Evolutionary conservation across 2,113 vertebrate species (phyloP), one percentile per base, ranked within the genome.

Genomic region (Callopanchax toddi): DNA sequence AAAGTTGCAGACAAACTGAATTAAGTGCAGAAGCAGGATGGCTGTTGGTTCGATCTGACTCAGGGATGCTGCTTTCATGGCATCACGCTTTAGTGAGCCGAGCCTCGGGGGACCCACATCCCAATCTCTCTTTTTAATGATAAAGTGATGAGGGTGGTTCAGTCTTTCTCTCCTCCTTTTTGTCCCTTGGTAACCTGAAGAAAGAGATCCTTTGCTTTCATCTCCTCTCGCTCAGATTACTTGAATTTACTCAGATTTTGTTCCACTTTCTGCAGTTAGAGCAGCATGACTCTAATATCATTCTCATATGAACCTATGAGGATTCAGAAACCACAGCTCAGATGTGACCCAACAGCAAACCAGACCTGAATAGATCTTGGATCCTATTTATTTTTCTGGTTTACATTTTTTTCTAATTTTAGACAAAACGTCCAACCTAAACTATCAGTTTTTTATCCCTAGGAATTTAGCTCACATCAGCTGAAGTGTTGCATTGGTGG

Each of bases 61-160:
- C 55, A 52, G 45, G 15, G 44, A 76, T 62, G 59, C 61, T 73
- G 59, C 61, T 79, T 78, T 74, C 36, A 37, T 53, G 48, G 60
- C 52, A 52, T 3, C 57, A 68, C 12, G 39, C 51, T 74, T 78
- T 55, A 71, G 67, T 67, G 58, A 71, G 55, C 74, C 60, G 60
- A 86, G 59, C 60, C n/a, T 29, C 63, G 22, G 34, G 40, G 68
- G 43, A 67, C 23, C 3, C 36, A 39, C 15, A 11, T 70, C 78
- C 56, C 68, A 62, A 48, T 71, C 64, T 71, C 61, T 70, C 21
- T 56, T 80, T 72, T 78, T 78, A 84, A 82, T 86, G 78, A 83
- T 83, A 66, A 63, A 70, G 74, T 65, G 55, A 58, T 61, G 23
- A 75, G 25, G n/a, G 29, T 15, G 36, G 34, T 51, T 71, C 11